Evolutionary conservation across 1,140 invertebrate species (phyloP).

Genomic region (Drosophila triauraria): DNA sequence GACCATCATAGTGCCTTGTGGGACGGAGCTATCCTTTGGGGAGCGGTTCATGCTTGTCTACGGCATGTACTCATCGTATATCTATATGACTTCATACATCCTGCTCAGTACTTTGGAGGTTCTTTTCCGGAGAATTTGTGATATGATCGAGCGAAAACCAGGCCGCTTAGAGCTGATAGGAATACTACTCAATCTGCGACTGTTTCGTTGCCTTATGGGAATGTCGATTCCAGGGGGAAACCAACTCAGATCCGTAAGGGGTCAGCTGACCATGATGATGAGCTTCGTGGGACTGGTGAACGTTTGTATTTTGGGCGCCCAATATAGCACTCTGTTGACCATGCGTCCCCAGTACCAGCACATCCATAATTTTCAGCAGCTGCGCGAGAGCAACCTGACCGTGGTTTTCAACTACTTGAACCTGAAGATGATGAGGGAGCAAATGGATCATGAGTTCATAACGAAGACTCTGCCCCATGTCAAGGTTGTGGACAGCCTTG

Average conservation of each 20-base stretch:
- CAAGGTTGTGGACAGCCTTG: background rate
- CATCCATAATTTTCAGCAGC: background rate
- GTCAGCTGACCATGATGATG: background rate
- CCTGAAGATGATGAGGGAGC: background rate
- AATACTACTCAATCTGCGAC: slow-evolving; percentile 10
- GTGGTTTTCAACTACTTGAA: background rate
- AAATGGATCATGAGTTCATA: background rate
- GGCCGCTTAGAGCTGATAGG: background rate
- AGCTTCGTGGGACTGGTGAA: slow-evolving; percentile 6
- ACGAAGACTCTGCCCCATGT: background rate
- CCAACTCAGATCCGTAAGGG: background rate
- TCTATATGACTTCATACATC: background rate
- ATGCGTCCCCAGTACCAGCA: slow-evolving; percentile 19
- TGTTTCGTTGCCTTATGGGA: slow-evolving; percentile 4
- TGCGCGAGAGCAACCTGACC: slow-evolving; percentile 2
- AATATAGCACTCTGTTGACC: slow-evolving; percentile 23
- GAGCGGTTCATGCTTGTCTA: background rate
- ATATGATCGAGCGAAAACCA: background rate
- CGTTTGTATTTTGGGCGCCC: background rate
- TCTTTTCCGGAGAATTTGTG: background rate
- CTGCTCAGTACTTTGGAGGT: slow-evolving; percentile 5
- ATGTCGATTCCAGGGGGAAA: slow-evolving; percentile 11
- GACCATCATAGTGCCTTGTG: slow-evolving; percentile 45
- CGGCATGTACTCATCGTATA: fast-evolving
- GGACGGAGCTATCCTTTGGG: slow-evolving; percentile 2